phyloP scores from a whole-genome alignment of 2,113 vertebrate genomes.

The Hystrix cristata region DNA sequence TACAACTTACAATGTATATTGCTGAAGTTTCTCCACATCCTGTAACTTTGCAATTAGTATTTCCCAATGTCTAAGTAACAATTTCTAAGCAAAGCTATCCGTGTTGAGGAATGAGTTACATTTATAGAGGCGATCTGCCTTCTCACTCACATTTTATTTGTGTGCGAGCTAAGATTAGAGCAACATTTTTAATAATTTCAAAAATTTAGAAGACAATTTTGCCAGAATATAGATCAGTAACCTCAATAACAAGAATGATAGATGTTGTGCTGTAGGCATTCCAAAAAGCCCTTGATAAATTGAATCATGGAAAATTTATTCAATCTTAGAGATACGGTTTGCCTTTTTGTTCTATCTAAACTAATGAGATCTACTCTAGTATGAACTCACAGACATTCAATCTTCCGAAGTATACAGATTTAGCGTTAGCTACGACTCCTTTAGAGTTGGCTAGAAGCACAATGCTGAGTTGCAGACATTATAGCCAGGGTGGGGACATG shows the following conservation, averaged over 20 bases:
- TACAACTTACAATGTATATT: not conserved
- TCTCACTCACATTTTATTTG: not conserved
- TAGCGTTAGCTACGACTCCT: not conserved
- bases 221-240: not conserved
- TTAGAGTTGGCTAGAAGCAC: not conserved
- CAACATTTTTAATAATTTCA: not conserved
- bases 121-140: not conserved
- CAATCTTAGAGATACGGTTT: too few species aligned
- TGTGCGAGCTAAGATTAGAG: not conserved
- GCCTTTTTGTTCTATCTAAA: not conserved
- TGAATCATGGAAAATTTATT: not conserved
- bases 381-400: not conserved
- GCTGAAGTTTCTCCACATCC: not conserved
- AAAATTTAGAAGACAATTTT: not conserved
- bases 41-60: not conserved
- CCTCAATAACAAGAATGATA: not conserved
- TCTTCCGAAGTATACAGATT: not conserved
- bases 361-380: not conserved
- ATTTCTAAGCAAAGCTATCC: not conserved
- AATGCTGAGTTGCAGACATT: not conserved
- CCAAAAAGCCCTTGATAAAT: not conserved
- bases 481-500: not conserved
- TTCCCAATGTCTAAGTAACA: not conserved
- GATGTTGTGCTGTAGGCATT: not conserved
- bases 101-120: not conserved